Evolutionary conservation across 2,888 invertebrate species (phyloP).

Genomic region (Drosophila eohydei): DNA sequence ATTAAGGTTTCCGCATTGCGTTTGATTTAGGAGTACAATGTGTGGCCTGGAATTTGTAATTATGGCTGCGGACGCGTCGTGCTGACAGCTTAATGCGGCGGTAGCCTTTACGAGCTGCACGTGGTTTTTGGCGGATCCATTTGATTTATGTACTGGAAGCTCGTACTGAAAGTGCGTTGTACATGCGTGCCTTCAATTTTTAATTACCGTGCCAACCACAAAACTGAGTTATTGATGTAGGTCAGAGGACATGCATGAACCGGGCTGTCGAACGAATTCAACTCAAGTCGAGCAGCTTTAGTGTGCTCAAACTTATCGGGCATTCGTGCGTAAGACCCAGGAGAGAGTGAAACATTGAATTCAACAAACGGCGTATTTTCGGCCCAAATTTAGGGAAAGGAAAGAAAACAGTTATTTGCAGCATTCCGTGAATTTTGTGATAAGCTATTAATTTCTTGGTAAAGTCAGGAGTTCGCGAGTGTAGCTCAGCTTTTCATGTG

Average conservation of each 20-base stretch:
- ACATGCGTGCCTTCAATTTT: constrained; percentile 71
- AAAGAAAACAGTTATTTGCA: too few species aligned
- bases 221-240: constrained; percentile 72
- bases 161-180: constrained; percentile 30
- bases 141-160: constrained; percentile 64
- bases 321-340: constrained; percentile 37
- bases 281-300: constrained; percentile 17
- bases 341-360: not conserved
- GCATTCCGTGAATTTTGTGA: not conserved
- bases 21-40: constrained; percentile 71
- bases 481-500: not conserved
- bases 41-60: constrained; percentile 74
- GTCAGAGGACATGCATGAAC: constrained; percentile 37
- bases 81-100: constrained; percentile 70
- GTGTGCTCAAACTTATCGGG: constrained; percentile 5
- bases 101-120: constrained; percentile 66
- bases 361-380: not conserved
- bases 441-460: not conserved
- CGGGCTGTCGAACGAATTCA: constrained; percentile 6
- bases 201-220: constrained; percentile 63
- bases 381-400: not conserved
- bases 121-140: constrained; percentile 49
- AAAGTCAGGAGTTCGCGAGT: constrained; percentile 4
- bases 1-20: constrained; percentile 69
- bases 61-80: constrained; percentile 43